Conservation (phyloP, 2,797 vertebrate genomes). For the Trichosurus vulpecula region DNA sequence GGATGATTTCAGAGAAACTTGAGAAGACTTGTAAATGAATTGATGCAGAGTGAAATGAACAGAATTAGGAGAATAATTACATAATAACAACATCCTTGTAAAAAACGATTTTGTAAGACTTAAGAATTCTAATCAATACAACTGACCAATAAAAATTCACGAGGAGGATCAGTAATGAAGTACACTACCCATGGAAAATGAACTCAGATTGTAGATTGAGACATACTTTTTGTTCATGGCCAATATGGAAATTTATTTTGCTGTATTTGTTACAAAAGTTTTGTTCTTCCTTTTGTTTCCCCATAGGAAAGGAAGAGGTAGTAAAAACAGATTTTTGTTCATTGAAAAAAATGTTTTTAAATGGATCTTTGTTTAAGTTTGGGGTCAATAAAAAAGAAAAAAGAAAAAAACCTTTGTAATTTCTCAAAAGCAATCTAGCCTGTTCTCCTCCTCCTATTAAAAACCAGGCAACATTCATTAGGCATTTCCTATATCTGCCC, state of each 20-base stretch:
- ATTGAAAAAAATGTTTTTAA: neutral
- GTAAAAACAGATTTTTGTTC: neutral
- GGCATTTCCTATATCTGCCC: neutral
- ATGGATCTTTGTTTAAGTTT: neutral
- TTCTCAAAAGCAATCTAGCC: neutral
- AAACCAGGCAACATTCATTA: neutral
- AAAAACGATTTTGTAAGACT: neutral
- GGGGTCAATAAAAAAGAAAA: neutral
- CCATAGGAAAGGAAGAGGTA: neutral
- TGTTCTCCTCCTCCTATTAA: neutral
- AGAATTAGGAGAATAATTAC: neutral
- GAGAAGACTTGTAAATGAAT: neutral
- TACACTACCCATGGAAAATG: neutral
- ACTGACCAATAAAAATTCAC: neutral
- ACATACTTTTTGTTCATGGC: neutral
- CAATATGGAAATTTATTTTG: neutral
- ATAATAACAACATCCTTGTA: neutral
- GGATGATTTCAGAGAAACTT: neutral
- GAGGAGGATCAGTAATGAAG: neutral
- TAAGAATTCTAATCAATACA: neutral
- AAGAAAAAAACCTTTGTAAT: neutral
- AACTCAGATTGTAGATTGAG: neutral
- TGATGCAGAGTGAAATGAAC: neutral
- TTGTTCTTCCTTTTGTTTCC: neutral
- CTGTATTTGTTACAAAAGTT: neutral